Percentiles rank a stretch among this genome's conserved stretches.
Conservation (phyloP, 2,888 invertebrate genomes). For the Noctua janthe region DNA sequence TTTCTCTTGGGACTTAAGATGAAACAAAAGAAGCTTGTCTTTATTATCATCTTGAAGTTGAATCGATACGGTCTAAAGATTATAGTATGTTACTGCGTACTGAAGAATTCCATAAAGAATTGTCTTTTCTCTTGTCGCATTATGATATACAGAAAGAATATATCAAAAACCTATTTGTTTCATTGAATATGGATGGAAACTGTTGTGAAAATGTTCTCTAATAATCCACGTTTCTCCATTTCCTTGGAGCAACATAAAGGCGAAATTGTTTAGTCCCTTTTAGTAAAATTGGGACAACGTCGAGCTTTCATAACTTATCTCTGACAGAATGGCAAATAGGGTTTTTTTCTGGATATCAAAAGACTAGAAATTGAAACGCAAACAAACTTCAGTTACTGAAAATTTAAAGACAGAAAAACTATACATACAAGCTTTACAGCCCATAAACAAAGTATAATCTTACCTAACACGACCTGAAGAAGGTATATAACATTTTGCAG, state of each 20-base stretch:
- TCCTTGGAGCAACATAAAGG: too few species aligned
- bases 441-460: background rate
- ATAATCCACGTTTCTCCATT: background rate
- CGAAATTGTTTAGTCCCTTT: background rate
- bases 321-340: background rate
- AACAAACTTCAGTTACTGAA: background rate
- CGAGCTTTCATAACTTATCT: background rate
- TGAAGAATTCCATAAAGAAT: background rate
- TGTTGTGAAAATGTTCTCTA: background rate
- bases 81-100: background rate
- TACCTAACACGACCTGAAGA: conserved; percentile 30
- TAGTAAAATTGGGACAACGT: background rate
- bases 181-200: background rate
- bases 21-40: conserved; percentile 1
- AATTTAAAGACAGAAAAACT: background rate
- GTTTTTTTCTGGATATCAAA: background rate
- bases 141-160: background rate
- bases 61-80: conserved; percentile 3
- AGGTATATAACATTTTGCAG: conserved; percentile 36
- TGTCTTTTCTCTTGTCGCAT: background rate
- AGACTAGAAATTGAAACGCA: background rate
- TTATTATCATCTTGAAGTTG: background rate
- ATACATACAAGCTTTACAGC: background rate
- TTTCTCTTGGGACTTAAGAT: background rate
- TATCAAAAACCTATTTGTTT: background rate